Evolutionary conservation across 2,888 invertebrate species (phyloP).

Genomic region (Tetranychus piercei): DNA sequence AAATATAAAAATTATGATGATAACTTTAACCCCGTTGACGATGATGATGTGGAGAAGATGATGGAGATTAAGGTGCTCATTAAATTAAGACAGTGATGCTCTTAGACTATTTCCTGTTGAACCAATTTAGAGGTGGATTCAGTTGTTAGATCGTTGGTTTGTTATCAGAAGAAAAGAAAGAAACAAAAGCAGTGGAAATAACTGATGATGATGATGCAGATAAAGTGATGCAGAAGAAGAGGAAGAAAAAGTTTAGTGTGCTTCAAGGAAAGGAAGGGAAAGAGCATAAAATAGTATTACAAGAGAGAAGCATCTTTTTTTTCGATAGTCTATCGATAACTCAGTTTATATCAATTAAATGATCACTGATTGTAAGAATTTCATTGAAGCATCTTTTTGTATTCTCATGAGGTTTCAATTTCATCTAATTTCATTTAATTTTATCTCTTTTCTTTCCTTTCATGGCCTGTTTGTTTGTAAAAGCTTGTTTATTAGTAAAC

Average conservation of each 20-base stretch:
- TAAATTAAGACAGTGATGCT: background rate
- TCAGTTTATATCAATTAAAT: background rate
- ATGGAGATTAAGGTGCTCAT: background rate
- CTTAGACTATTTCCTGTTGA: background rate
- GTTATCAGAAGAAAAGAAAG: background rate
- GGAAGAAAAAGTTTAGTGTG: background rate
- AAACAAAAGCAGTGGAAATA: background rate
- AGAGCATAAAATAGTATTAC: background rate
- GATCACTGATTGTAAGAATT: background rate
- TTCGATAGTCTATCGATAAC: background rate
- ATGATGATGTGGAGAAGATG: background rate
- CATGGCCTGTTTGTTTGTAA: background rate
- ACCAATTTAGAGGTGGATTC: background rate
- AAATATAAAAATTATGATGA: too few relatives aligned
- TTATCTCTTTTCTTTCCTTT: background rate
- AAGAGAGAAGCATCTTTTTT: background rate
- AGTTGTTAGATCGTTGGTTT: background rate
- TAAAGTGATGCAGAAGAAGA: background rate
- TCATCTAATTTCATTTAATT: background rate
- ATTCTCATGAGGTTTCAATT: background rate
- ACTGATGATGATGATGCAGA: background rate
- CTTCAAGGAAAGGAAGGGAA: background rate
- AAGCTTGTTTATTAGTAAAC: too few relatives aligned
- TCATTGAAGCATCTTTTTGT: background rate
- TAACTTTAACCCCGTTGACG: too few relatives aligned